Percentiles rank a stretch among this genome's conserved stretches.
These are phyloP conservation scores for Azemiops feae DNA, from an alignment of 2,113 vertebrate genomes.

Conservation along the genomic window DNA sequence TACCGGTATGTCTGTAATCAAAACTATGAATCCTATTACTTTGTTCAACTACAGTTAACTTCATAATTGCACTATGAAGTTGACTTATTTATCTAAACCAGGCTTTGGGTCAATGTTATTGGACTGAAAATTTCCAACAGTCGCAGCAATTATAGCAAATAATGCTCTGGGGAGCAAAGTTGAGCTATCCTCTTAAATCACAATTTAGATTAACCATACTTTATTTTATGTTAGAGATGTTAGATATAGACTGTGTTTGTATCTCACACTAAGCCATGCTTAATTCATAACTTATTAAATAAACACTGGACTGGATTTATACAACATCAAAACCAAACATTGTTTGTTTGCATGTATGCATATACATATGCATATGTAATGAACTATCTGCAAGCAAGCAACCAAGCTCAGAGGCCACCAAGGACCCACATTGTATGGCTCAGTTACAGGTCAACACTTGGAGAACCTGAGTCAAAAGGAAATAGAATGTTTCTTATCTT, in stretches of 20 bases:
- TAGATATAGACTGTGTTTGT: background rate
- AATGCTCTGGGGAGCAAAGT: no score
- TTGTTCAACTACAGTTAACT: background rate
- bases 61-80: background rate
- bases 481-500: background rate
- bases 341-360: background rate
- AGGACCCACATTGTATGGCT: background rate
- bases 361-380: background rate
- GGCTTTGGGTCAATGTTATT: background rate
- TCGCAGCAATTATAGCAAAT: background rate
- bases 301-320: background rate
- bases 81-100: background rate
- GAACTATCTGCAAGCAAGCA: background rate
- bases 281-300: background rate
- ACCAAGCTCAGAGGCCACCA: background rate
- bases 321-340: background rate
- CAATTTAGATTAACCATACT: background rate
- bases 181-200: background rate
- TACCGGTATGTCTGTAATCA: background rate
- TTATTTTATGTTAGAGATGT: background rate
- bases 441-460: background rate
- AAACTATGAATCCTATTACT: background rate
- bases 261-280: background rate
- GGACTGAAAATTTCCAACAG: background rate
- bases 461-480: background rate